Percentiles rank a stretch among this genome's conserved stretches.
These are phyloP conservation scores for Habropoda laboriosa DNA, from an alignment of 1,140 invertebrate species.

Conservation along the genomic window DNA sequence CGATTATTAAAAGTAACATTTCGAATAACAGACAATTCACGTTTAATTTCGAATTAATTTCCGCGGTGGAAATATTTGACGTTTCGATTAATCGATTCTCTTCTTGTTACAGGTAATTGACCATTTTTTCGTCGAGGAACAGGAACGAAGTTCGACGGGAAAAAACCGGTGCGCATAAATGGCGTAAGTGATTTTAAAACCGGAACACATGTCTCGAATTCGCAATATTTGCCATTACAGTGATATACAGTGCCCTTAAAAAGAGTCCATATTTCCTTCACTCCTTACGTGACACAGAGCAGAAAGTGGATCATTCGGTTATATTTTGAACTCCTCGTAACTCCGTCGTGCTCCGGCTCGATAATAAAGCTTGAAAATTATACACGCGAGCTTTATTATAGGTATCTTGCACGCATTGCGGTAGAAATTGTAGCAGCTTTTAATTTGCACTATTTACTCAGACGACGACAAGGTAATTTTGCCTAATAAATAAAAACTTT, in stretches of 20 bases:
- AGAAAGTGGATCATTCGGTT: constrained; percentile 44
- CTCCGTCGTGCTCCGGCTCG: constrained; percentile 2
- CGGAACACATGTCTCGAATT: constrained; percentile 25
- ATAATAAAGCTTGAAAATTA: constrained; percentile 39
- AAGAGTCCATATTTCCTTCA: constrained; percentile 25
- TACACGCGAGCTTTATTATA: constrained; percentile 1
- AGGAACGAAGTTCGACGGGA: no score
- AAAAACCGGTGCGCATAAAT: neutral
- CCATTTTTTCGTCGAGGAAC: no score
- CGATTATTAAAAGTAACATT: no score
- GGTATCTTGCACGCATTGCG: neutral
- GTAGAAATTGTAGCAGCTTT: constrained; percentile 16
- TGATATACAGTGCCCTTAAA: constrained; percentile 15
- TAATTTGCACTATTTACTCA: neutral
- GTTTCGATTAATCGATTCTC: neutral
- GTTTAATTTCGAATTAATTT: no score
- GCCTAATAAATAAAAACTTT: no score
- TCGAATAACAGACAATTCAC: no score
- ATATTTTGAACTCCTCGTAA: constrained; percentile 43
- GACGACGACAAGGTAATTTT: no score
- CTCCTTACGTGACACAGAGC: constrained; percentile 27
- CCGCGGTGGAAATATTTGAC: no score
- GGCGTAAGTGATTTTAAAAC: constrained; percentile 37
- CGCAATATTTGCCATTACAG: neutral
- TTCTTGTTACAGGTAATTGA: constrained; percentile 36